Conservation (phyloP, 2,113 vertebrate genomes). For the Sapayoa aenigma region DNA sequence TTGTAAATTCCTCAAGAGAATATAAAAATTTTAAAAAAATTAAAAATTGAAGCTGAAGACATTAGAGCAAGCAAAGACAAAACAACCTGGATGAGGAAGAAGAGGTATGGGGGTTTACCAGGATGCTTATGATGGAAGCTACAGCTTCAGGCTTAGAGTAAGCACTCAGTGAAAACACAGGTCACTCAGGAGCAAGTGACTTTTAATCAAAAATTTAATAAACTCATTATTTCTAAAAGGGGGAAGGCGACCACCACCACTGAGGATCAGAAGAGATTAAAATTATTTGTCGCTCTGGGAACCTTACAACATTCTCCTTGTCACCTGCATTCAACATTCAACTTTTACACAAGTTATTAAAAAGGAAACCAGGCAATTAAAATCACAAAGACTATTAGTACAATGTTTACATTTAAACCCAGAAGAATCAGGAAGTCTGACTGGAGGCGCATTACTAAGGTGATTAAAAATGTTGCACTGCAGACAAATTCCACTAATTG, state of each 20-base stretch:
- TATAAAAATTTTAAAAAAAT: background rate
- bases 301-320: background rate
- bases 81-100: background rate
- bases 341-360: background rate
- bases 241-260: background rate
- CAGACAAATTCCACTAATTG: background rate
- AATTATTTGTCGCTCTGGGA: background rate
- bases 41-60: background rate
- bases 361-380: slow-evolving; percentile 8
- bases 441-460: background rate
- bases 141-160: background rate
- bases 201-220: background rate
- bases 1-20: background rate
- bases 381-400: background rate
- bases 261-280: background rate
- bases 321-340: background rate
- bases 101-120: background rate
- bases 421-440: background rate
- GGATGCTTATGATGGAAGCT: background rate
- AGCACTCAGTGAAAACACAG: background rate
- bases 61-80: background rate
- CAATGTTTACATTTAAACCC: background rate
- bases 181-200: background rate
- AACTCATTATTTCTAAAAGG: background rate
- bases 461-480: background rate